Percentiles rank a stretch among this genome's conserved stretches.
These are phyloP conservation scores for Anneissia japonica DNA, from an alignment of 35 echinoderm and acorn worm genomes.

Conservation along the genomic window DNA sequence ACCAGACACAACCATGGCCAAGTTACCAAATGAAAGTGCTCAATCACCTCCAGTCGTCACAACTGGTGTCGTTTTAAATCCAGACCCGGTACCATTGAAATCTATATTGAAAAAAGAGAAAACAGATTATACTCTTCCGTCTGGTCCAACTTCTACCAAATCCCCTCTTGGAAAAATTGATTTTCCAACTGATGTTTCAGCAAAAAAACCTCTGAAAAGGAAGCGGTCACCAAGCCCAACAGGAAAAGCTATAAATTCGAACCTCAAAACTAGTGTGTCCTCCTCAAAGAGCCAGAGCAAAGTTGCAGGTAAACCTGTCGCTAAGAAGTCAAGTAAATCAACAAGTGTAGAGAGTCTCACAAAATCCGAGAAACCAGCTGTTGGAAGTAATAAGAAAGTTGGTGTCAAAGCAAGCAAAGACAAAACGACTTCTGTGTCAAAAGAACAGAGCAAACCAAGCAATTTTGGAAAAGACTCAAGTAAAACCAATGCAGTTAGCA, in stretches of 20 bases:
- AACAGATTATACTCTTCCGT: background rate
- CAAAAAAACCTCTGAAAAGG: conserved; percentile 25
- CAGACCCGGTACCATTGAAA: conserved; percentile 19
- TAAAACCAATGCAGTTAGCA: background rate
- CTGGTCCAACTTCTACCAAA: conserved; percentile 14
- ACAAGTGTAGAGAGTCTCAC: background rate
- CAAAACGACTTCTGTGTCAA: background rate
- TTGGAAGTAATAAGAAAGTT: background rate
- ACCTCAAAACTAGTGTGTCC: background rate
- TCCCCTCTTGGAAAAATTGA: conserved; percentile 66
- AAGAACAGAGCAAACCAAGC: background rate
- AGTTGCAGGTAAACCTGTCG: background rate
- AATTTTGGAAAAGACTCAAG: background rate
- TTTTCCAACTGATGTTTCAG: background rate
- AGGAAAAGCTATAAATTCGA: background rate
- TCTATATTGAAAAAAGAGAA: conserved; percentile 73
- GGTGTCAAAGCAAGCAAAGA: background rate
- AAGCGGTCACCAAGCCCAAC: conserved; percentile 67
- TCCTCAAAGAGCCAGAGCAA: background rate
- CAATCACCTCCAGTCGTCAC: background rate
- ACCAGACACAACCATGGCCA: background rate
- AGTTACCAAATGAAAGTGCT: background rate
- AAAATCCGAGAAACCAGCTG: background rate
- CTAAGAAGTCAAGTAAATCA: background rate
- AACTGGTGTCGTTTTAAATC: too few relatives aligned